A percentile compares a stretch with the other conserved stretches of the same genome.
phyloP scores from a whole-genome alignment of 2,888 invertebrate genomes.

The Eulithis prunata region DNA sequence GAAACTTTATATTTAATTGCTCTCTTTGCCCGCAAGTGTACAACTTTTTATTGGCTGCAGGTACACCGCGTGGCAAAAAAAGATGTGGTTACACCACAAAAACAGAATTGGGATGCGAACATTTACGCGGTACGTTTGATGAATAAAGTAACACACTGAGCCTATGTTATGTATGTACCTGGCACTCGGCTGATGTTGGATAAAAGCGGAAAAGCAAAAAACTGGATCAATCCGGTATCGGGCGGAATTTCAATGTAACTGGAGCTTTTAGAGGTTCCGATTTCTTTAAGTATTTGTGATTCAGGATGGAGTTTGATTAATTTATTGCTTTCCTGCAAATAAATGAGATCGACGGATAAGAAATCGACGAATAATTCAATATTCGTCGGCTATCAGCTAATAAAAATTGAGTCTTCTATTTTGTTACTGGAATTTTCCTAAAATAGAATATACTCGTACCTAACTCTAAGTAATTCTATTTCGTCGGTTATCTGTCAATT shows the following conservation, averaged over 20 bases:
- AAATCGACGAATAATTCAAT: slow-evolving; percentile 17
- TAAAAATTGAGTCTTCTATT: neutral
- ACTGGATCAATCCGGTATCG: slow-evolving; percentile 43
- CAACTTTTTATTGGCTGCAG: slow-evolving; percentile 24
- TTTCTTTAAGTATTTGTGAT: slow-evolving; percentile 40
- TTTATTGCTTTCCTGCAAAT: slow-evolving; percentile 38
- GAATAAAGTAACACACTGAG: slow-evolving; percentile 45
- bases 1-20: slow-evolving; percentile 20
- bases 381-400: neutral
- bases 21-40: slow-evolving; percentile 25
- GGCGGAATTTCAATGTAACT: slow-evolving; percentile 44
- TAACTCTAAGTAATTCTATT: neutral
- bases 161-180: slow-evolving; percentile 32
- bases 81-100: slow-evolving; percentile 28
- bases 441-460: neutral
- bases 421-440: neutral
- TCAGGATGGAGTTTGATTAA: slow-evolving; percentile 40
- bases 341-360: slow-evolving; percentile 32
- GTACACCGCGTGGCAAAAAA: slow-evolving; percentile 32
- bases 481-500: neutral
- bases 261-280: slow-evolving; percentile 40
- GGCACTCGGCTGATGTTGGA: slow-evolving; percentile 39
- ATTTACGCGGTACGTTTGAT: slow-evolving; percentile 42
- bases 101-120: slow-evolving; percentile 32
- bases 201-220: slow-evolving; percentile 40